Base-by-base conservation (phyloP, 2,797 vertebrate species). In the Poeciliopsis presidionis region DNA sequence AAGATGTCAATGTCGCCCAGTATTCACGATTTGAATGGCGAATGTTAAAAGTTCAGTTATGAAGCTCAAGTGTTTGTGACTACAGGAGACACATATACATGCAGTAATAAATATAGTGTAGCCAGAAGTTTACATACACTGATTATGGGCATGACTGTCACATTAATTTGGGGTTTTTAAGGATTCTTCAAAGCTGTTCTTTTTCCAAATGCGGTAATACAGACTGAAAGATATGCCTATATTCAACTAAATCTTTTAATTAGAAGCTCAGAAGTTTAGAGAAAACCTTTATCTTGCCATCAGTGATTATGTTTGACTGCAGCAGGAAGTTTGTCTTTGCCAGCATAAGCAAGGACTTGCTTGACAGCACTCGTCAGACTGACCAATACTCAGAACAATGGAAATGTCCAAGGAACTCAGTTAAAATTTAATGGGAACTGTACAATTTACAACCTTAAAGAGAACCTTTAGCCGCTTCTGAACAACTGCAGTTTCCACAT, bases 1-100 rank as follows among this genome's bases (percentile, higher is more conserved):
- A 83, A 47, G 86, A 85, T 74, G 53, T 55, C 76, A 70, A 85
- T 70, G 18, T 90, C 63, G 79, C 74, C 36, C 75, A 78, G 73
- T 28, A 0, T 83, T 28, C 8, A 83, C 73, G 80, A 80, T 47
- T 25, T 70, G 69, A 76, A 71, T 11, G 61, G 53, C 59, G 76
- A 85, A 86, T 78, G 74, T 81, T 75, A 80, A 33, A 43, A 43
- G 65, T 43, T 69, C 18, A 36, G 22, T 43, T 46, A 8, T 70
- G 41, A 11, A 70, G 41, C 67, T 45, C 22, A 69, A 43, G 65
- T 13, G 22, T 14, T 69, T n/a, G 20, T 43, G 22, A n/a, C 39
- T 28, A 28, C 25, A 28, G n/a, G 13, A 67, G 45, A 14, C 41
- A 70, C 7, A 70, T 63, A 72, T 77, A 83, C 7, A 53, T n/a